These are phyloP conservation scores for Bujurquina vittata DNA, from an alignment of 2,113 vertebrate species.

Conservation along the genomic window DNA sequence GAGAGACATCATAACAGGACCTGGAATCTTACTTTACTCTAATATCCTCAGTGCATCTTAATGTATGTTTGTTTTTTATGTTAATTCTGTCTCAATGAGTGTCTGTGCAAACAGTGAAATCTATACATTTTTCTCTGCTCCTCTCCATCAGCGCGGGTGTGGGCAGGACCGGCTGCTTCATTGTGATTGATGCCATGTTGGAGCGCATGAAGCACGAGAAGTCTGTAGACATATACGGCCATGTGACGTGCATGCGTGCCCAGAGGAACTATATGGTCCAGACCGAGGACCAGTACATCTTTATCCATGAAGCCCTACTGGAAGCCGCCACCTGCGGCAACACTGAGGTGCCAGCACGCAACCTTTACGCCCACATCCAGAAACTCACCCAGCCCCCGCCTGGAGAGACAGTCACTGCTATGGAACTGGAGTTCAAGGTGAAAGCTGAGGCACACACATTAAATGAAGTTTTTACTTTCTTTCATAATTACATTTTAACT, in stretches of 20 bases:
- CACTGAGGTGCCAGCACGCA: conserved; percentile 93
- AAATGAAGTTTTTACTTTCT: not conserved
- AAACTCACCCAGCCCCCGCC: conserved; percentile 93
- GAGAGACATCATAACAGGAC: not conserved
- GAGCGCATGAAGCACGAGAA: conserved; percentile 97
- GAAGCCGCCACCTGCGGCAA: conserved; percentile 91
- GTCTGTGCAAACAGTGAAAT: not conserved
- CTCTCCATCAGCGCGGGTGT: conserved; percentile 85
- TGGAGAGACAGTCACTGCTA: conserved; percentile 91
- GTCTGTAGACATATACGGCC: conserved; percentile 94
- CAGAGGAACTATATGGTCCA: conserved; percentile 99
- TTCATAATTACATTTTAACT: not conserved
- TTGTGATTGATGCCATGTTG: conserved; percentile 95
- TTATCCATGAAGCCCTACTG: conserved; percentile 94
- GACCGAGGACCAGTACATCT: conserved; percentile 97
- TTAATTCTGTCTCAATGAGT: not conserved
- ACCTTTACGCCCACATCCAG: conserved; percentile 95
- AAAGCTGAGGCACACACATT: not conserved
- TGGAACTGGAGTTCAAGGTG: conserved; percentile 99
- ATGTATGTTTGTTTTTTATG: not conserved
- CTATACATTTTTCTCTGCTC: not conserved
- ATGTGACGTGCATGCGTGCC: conserved; percentile 95
- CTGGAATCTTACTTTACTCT: not conserved
- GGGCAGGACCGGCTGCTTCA: conserved; percentile 94
- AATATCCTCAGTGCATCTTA: not conserved